These are phyloP conservation scores for Chloropsis cyanopogon DNA, from an alignment of 2,113 vertebrate genomes.

Conservation along the genomic window DNA sequence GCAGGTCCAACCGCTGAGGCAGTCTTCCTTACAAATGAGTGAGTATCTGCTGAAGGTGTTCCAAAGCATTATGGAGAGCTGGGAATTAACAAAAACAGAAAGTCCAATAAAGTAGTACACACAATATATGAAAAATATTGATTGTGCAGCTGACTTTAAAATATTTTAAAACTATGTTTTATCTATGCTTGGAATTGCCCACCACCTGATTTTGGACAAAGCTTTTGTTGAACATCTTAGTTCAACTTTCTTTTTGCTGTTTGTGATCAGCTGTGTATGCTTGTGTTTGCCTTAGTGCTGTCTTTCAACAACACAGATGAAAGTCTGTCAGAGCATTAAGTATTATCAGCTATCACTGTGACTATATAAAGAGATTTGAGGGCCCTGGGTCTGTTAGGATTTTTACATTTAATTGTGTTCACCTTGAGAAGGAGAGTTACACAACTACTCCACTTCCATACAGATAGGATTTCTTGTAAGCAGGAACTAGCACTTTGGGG, in stretches of 20 bases:
- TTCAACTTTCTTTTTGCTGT: neutral
- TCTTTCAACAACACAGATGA: neutral
- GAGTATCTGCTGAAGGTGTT: neutral
- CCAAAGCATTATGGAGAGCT: neutral
- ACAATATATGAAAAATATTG: neutral
- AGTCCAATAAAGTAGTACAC: neutral
- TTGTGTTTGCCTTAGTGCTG: neutral
- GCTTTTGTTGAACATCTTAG: neutral
- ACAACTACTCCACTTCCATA: neutral
- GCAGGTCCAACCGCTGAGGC: neutral
- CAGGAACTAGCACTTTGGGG: neutral
- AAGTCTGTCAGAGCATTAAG: neutral
- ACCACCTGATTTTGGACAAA: neutral
- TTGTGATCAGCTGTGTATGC: neutral
- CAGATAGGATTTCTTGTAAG: neutral
- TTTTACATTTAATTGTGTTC: constrained; percentile 24
- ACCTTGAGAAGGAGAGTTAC: constrained; percentile 12
- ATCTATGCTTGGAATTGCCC: neutral
- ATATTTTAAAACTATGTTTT: neutral
- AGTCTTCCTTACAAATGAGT: neutral
- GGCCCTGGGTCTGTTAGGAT: neutral
- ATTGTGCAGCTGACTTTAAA: neutral
- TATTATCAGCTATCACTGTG: neutral
- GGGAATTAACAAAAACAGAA: neutral
- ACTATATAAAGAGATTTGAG: neutral